Percentiles rank a stretch among this genome's conserved stretches.
phyloP scores from a whole-genome alignment of 2,113 vertebrate genomes.

The Salvelinus alpinus region DNA sequence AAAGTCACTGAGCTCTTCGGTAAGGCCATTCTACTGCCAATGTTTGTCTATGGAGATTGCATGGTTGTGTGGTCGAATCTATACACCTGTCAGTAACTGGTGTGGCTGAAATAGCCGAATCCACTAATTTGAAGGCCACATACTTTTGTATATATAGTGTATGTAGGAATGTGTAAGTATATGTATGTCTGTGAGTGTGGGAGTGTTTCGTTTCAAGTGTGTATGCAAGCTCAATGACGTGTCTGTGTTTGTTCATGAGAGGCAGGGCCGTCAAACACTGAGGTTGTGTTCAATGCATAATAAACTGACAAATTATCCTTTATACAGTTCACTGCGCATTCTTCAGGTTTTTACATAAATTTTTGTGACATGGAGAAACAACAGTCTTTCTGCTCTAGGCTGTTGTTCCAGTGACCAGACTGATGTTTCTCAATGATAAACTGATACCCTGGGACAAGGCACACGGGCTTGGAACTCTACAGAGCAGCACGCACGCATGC shows the following conservation, averaged over 20 bases:
- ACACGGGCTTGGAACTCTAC: not conserved
- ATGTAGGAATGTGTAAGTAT: constrained; percentile 4
- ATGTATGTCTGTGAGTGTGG: constrained; percentile 10
- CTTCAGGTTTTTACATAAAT: not conserved
- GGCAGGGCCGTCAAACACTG: not conserved
- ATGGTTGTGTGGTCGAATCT: too few species aligned
- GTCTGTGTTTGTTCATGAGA: not conserved
- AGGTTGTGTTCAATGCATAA: not conserved
- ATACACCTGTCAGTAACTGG: too few species aligned
- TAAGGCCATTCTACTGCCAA: too few species aligned
- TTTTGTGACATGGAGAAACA: not conserved
- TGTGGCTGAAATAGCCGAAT: too few species aligned
- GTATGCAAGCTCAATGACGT: too few species aligned
- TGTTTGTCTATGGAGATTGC: too few species aligned
- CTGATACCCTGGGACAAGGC: not conserved
- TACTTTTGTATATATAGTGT: constrained; percentile 8
- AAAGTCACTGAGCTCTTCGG: too few species aligned
- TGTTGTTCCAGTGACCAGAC: constrained; percentile 7
- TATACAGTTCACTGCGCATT: not conserved
- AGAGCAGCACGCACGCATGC: not conserved
- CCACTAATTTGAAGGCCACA: too few species aligned
- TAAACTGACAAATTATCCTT: not conserved
- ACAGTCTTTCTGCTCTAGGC: constrained; percentile 7
- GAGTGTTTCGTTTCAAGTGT: not conserved
- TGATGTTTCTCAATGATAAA: not conserved